A percentile compares a stretch with the other conserved stretches of the same genome.
Evolutionary conservation across 2,113 vertebrate species (phyloP).

Genomic region (Pardalotus punctatus): DNA sequence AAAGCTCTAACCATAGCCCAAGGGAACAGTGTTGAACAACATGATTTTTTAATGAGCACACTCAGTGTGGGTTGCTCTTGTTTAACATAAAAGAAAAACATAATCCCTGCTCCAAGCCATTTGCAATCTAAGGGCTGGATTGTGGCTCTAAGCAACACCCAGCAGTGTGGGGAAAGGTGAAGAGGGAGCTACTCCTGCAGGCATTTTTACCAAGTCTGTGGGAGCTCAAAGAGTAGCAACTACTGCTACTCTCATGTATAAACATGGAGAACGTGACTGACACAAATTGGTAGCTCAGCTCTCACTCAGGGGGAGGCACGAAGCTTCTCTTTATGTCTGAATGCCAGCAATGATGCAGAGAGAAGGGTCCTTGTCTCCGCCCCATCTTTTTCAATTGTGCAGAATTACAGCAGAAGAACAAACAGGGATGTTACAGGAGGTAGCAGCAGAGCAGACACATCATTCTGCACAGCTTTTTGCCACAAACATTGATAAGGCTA

Average conservation of each 20-base stretch:
- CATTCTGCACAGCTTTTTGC: not conserved
- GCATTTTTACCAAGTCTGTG: constrained; percentile 6
- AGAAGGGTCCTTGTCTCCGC: not conserved
- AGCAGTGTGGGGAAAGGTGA: not conserved
- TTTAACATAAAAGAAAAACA: constrained; percentile 54
- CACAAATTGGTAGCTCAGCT: not conserved
- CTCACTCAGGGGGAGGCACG: not conserved
- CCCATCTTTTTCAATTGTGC: not conserved
- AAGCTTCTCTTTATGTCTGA: not conserved
- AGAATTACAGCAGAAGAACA: not conserved
- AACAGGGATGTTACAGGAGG: not conserved
- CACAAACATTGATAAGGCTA: not conserved
- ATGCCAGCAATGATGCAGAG: not conserved
- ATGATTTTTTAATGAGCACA: constrained; percentile 59
- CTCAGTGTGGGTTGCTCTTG: constrained; percentile 34
- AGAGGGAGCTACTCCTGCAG: not conserved
- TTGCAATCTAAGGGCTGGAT: constrained; percentile 24
- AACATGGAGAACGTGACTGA: not conserved
- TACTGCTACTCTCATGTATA: not conserved
- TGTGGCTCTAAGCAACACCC: constrained; percentile 1
- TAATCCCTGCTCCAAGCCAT: constrained; percentile 47
- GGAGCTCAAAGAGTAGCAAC: not conserved
- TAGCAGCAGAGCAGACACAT: not conserved
- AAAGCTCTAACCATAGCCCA: constrained; percentile 2
- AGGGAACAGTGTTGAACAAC: constrained; percentile 44